Conservation (phyloP, 2,797 vertebrate genomes). For the Trachops cirrhosus region DNA sequence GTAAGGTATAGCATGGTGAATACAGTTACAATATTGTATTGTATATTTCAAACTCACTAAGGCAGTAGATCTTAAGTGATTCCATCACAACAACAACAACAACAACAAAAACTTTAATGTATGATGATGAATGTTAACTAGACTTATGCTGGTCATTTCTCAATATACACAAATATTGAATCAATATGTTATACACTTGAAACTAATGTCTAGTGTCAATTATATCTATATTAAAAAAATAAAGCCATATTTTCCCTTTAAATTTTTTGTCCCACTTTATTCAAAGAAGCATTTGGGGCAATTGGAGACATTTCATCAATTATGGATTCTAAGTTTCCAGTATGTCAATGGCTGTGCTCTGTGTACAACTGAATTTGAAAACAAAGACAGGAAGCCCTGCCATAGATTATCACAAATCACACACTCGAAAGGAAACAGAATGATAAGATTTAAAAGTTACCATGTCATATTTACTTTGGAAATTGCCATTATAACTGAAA, state of each 20-base stretch:
- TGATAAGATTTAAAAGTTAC: slow-evolving; percentile 49
- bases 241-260: background rate
- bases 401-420: slow-evolving; percentile 26
- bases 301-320: background rate
- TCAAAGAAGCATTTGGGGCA: background rate
- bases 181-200: background rate
- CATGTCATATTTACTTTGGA: slow-evolving; percentile 65
- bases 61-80: background rate
- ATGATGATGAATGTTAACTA: background rate
- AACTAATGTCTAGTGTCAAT: background rate
- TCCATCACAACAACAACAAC: background rate
- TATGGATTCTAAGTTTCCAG: background rate
- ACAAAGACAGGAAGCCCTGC: slow-evolving; percentile 49
- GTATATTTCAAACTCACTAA: background rate
- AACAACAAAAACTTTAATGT: background rate
- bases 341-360: background rate
- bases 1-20: background rate
- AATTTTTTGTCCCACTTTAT: background rate
- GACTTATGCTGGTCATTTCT: background rate
- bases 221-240: background rate
- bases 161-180: background rate
- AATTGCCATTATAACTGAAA: slow-evolving; percentile 66
- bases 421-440: slow-evolving; percentile 58
- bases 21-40: background rate
- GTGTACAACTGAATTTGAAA: slow-evolving; percentile 32